A percentile compares a stretch with the other conserved stretches of the same genome.
phyloP scores from a whole-genome alignment of 2,888 invertebrate genomes.

The Ennomos erosarius region DNA sequence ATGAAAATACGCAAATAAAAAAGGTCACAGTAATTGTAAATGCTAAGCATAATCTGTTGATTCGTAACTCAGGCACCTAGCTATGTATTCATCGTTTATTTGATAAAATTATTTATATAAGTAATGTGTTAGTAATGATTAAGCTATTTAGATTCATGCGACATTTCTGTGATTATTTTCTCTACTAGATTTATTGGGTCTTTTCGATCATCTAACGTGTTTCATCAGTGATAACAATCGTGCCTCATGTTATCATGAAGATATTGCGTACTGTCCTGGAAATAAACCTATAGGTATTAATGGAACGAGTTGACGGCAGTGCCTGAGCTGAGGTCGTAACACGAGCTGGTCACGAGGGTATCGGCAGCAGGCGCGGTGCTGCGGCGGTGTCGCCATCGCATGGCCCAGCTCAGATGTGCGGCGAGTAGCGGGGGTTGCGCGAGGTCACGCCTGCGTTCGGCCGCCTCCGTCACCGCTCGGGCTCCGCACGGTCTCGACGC shows the following conservation, averaged over 20 bases:
- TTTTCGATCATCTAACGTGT: slow-evolving; percentile 6
- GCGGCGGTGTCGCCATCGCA: slow-evolving; percentile 59
- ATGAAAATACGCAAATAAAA: too few species aligned
- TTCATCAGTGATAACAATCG: slow-evolving; percentile 8
- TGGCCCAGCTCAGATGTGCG: slow-evolving; percentile 74
- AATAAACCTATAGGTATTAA: slow-evolving; percentile 39
- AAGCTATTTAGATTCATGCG: too few species aligned
- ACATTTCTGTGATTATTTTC: too few species aligned
- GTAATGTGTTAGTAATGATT: too few species aligned
- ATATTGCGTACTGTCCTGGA: slow-evolving; percentile 16
- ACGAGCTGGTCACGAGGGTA: slow-evolving; percentile 53
- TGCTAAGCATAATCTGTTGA: too few species aligned
- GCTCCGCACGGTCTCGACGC: slow-evolving; percentile 67
- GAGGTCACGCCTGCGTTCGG: slow-evolving; percentile 78
- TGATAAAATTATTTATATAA: too few species aligned
- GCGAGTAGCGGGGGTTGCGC: slow-evolving; percentile 75
- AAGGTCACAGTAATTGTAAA: too few species aligned
- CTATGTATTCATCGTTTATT: too few species aligned
- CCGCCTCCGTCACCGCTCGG: slow-evolving; percentile 59
- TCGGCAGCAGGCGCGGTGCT: slow-evolving; percentile 48
- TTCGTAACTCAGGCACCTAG: too few species aligned
- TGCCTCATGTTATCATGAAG: slow-evolving; percentile 7
- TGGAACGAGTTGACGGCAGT: slow-evolving; percentile 42
- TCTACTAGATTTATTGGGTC: background rate
- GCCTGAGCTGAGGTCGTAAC: slow-evolving; percentile 44